A percentile compares a stretch with the other conserved stretches of the same genome.
phyloP scores from a whole-genome alignment of 1,140 invertebrate genomes.

The Leptestheria dahalacensis region DNA sequence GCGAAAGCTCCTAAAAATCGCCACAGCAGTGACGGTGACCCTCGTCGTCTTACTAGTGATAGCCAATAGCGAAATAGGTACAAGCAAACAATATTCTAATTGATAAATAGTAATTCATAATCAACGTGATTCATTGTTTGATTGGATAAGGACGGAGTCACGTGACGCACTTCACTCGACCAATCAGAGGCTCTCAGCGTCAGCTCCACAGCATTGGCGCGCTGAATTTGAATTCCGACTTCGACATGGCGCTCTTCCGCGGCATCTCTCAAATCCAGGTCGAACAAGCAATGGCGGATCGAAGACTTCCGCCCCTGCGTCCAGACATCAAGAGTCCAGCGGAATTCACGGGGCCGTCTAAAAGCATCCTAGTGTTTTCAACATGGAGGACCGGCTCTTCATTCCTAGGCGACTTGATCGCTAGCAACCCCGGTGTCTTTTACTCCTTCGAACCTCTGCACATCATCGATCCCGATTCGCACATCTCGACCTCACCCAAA shows the following conservation, averaged over 20 bases:
- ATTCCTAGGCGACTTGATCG: constrained; percentile 29
- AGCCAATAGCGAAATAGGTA: too few species aligned
- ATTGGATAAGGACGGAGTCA: too few species aligned
- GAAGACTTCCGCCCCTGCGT: background rate
- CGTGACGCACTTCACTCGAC: too few species aligned
- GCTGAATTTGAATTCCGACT: background rate
- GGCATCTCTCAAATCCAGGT: background rate
- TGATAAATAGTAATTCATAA: too few species aligned
- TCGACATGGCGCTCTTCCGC: background rate
- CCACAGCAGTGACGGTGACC: too few species aligned
- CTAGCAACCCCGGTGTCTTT: constrained; percentile 27
- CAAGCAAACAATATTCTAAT: too few species aligned
- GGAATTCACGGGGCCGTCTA: background rate
- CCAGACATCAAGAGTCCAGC: background rate
- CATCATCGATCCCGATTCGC: background rate
- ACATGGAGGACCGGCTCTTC: constrained; percentile 30
- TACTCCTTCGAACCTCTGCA: constrained; percentile 32
- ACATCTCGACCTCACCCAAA: constrained; percentile 15
- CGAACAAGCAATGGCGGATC: background rate
- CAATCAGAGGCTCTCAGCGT: background rate
- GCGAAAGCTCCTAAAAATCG: too few species aligned
- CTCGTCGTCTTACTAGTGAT: too few species aligned
- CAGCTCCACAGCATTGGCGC: background rate
- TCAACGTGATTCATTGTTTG: too few species aligned
- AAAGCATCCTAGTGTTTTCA: constrained; percentile 22